Evolutionary conservation across 2,113 vertebrate species (phyloP).

Genomic region (Plecotus auritus): DNA sequence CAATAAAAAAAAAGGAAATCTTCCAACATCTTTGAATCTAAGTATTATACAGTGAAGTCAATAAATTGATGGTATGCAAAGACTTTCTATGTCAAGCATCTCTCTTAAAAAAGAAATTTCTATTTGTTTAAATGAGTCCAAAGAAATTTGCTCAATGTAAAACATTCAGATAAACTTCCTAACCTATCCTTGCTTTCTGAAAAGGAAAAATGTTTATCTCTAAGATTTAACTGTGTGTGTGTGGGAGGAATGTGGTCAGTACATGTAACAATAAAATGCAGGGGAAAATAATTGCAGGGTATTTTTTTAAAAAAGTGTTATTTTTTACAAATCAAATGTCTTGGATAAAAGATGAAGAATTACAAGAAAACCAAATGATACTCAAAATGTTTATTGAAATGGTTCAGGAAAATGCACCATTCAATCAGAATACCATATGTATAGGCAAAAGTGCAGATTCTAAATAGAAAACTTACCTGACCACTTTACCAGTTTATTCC

Average conservation of each 20-base stretch:
- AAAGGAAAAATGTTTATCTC: not conserved
- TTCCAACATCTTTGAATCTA: not conserved
- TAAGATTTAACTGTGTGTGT: not conserved
- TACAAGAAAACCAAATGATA: slow-evolving; percentile 13
- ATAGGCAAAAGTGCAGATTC: not conserved
- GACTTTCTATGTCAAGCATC: not conserved
- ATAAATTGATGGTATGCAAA: not conserved
- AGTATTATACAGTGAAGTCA: not conserved
- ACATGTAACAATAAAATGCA: not conserved
- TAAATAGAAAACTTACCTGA: not conserved
- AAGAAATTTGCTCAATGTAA: not conserved
- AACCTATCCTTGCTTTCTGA: not conserved
- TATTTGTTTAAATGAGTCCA: not conserved
- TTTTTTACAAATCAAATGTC: not conserved
- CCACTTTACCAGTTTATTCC: not conserved
- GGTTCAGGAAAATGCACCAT: not conserved
- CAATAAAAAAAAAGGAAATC: not conserved
- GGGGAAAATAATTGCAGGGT: not conserved
- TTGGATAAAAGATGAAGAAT: slow-evolving; percentile 30
- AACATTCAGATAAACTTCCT: slow-evolving; percentile 10
- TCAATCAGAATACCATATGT: not conserved
- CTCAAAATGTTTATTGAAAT: not conserved
- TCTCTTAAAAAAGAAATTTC: not conserved
- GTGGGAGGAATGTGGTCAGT: not conserved
- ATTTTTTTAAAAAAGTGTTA: not conserved